Evolutionary conservation across 1,140 invertebrate species (phyloP).

Genomic region (Vanessa atalanta): DNA sequence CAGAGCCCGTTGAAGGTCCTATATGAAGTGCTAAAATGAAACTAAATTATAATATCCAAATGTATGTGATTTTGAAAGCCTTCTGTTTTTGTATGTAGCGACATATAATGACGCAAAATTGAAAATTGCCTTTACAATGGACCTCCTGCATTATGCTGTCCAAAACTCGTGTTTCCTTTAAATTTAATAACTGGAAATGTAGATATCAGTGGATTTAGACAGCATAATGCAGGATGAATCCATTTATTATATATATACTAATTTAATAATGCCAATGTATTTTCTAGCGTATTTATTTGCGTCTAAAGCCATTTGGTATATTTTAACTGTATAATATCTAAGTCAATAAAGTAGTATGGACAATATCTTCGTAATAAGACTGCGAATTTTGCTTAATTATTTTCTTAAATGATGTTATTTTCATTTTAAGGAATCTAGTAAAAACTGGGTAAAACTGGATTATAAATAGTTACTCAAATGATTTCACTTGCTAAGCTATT

Average conservation of each 20-base stretch:
- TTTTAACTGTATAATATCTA: constrained; percentile 4
- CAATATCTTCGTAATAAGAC: constrained; percentile 22
- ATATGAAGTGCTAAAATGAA: background rate
- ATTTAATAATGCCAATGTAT: constrained; percentile 1
- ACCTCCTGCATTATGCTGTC: constrained; percentile 4
- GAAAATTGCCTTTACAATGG: constrained; percentile 8
- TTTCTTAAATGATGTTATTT: background rate
- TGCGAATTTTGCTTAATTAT: background rate
- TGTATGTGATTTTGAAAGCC: constrained; percentile 26
- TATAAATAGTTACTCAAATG: no score
- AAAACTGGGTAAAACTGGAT: background rate
- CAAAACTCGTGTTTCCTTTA: background rate
- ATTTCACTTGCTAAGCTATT: background rate
- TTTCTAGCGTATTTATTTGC: constrained; percentile 1
- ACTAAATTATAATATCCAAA: constrained; percentile 4
- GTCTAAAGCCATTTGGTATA: background rate
- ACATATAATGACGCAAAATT: constrained; percentile 22
- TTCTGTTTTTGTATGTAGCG: constrained; percentile 17
- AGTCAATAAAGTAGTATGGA: constrained; percentile 17
- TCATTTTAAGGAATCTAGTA: background rate
- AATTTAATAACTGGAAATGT: background rate
- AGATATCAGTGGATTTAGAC: background rate
- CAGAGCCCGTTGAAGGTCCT: background rate
- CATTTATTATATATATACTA: background rate
- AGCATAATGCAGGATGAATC: background rate